phyloP scores from a whole-genome alignment of 2,888 invertebrate genomes.

The Drosophila fungiperda region DNA sequence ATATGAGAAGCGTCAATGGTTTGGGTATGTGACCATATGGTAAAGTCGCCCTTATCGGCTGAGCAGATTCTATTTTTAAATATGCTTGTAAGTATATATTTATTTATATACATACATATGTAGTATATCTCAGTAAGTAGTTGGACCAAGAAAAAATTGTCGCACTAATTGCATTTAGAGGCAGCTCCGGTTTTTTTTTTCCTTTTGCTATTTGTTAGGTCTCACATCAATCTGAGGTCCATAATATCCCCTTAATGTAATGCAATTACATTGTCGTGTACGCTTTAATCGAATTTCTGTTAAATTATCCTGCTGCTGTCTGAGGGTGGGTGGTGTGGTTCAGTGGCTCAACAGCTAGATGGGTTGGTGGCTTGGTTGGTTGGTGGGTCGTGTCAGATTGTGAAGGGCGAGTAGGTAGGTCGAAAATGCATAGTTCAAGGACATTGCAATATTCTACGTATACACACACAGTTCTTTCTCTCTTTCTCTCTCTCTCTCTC shows the following conservation, averaged over 20 bases:
- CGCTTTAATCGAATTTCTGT: constrained; percentile 71
- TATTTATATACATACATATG: constrained; percentile 5
- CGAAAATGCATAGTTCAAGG: constrained; percentile 82
- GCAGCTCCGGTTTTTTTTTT: constrained; percentile 22
- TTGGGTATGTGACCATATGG: constrained; percentile 72
- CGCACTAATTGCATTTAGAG: constrained; percentile 61
- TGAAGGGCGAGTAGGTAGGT: constrained; percentile 24
- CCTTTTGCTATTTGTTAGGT: constrained; percentile 6
- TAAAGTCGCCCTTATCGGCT: constrained; percentile 44
- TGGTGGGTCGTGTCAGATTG: constrained; percentile 29
- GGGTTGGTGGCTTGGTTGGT: constrained; percentile 15
- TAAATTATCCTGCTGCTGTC: constrained; percentile 57
- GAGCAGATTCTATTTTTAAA: constrained; percentile 45
- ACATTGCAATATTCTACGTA: constrained; percentile 76
- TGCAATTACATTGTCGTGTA: constrained; percentile 62
- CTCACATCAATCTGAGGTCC: constrained; percentile 51
- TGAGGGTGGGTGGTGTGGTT: constrained; percentile 37
- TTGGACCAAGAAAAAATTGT: constrained; percentile 42
- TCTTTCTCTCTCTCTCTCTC: constrained; percentile 11
- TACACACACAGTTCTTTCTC: constrained; percentile 57
- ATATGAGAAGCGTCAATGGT: constrained; percentile 65
- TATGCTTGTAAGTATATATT: constrained; percentile 1
- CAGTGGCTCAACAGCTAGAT: constrained; percentile 18
- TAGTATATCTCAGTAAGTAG: constrained; percentile 28
- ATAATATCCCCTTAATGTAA: constrained; percentile 66